Evolutionary conservation across 2,113 vertebrate genomes (phyloP), one percentile per base, ranked within the genome.

Genomic region (Chelonoidis abingdonii): DNA sequence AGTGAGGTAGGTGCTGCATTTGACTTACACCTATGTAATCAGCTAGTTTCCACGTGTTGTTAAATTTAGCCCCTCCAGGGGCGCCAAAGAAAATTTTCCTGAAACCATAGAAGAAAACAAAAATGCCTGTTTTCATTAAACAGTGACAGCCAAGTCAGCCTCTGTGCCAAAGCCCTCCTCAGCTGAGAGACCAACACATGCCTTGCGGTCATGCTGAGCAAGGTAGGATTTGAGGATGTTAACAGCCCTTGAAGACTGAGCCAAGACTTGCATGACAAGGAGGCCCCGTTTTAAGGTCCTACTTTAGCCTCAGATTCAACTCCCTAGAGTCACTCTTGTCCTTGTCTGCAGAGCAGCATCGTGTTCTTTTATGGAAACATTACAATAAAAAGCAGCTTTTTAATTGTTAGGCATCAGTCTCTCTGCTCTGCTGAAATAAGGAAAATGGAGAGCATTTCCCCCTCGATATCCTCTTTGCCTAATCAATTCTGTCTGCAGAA

Each of bases 401-500:
- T 87, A 54, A 76, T 53, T 62, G 83, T 2, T 1, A 1, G 1
- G 56, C 87, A 21, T 86, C 3, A 86, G 86, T 80, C 29, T 87
- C 41, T 86, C 4, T 1, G 5, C 82, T 25, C 31, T 13, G 59
- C 13, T 84, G 65, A 84, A 91, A 87, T 84, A n/a, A 83, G 78
- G 86, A 91, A 90, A 49, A 14, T 49, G 16, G 1, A 25, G 93
- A 12, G 5, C 16, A 88, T 17, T 24, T 86, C 50, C 65, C 85
- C 6, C 3, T 79, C 86, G 35, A 49, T 49, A 19, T 22, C 4
- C 27, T 2, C 10, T n/a, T 25, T 14, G 10, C 1, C 1, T 25
- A 83, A 91, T 72, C 44, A 83, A 6, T 38, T 90, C 13, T n/a
- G 82, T 85, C 5, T 4, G 49, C 27, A 94, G 54, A 84, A 93